Conservation (phyloP, 2,888 invertebrate genomes). For the Operophtera brumata region DNA sequence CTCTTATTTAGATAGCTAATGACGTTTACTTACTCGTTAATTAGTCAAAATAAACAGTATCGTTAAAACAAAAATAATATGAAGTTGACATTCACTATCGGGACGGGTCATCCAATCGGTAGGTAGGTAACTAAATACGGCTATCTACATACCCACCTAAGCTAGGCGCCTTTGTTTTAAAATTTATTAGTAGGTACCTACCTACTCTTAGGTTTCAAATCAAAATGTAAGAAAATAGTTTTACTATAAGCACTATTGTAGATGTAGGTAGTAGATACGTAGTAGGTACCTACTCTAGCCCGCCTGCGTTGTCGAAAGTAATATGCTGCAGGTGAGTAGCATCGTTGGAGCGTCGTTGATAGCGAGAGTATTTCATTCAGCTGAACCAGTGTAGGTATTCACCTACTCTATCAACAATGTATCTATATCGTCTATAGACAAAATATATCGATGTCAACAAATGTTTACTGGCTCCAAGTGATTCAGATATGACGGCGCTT, state of each 20-base stretch:
- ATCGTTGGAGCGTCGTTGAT: too few relatives aligned
- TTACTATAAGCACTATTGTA: too few relatives aligned
- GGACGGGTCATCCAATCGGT: slow-evolving; percentile 13
- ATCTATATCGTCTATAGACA: too few relatives aligned
- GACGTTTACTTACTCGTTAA: slow-evolving; percentile 23
- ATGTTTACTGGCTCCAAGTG: background rate
- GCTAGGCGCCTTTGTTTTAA: too few relatives aligned
- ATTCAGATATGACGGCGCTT: slow-evolving; percentile 18
- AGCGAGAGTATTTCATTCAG: too few relatives aligned
- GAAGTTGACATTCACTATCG: slow-evolving; percentile 22
- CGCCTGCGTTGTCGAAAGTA: too few relatives aligned
- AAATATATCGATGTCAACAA: background rate
- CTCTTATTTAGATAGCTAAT: slow-evolving; percentile 16
- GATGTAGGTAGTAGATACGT: too few relatives aligned
- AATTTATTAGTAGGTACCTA: background rate
- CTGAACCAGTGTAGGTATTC: too few relatives aligned
- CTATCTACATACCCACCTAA: background rate
- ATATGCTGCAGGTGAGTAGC: too few relatives aligned
- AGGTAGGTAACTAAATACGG: background rate
- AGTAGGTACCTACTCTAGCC: background rate
- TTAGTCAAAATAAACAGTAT: slow-evolving; percentile 25
- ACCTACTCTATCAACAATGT: too few relatives aligned
- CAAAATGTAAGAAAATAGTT: too few relatives aligned
- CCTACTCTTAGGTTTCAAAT: background rate
- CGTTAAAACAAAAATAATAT: slow-evolving; percentile 23